Percentiles rank a stretch among this genome's conserved stretches.
Evolutionary conservation across 2,797 vertebrate genomes (phyloP).

Genomic region (Typhlichthys subterraneus): DNA sequence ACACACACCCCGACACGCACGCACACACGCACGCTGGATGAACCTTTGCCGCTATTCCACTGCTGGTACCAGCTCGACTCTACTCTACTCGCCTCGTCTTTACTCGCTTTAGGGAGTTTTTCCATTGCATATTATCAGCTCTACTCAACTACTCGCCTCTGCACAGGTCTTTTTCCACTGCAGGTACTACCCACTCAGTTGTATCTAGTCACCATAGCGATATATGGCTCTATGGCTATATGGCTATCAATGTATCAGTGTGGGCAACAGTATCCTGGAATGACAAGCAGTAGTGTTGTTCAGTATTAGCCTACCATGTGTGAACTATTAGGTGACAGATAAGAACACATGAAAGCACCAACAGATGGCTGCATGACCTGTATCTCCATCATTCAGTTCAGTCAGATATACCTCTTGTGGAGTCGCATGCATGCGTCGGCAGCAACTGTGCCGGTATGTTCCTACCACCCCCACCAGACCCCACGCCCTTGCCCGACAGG

Average conservation of each 20-base stretch:
- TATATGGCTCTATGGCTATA: too few species aligned
- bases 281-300: constrained; percentile 28
- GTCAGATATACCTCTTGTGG: constrained; percentile 14
- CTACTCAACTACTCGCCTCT: too few species aligned
- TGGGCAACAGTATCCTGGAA: constrained; percentile 33
- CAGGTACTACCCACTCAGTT: too few species aligned
- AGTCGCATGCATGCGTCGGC: constrained; percentile 6
- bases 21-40: constrained; percentile 23
- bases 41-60: constrained; percentile 22
- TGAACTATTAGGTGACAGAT: constrained; percentile 28
- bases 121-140: too few species aligned
- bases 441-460: constrained; percentile 1
- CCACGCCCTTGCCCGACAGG: not conserved
- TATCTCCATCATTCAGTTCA: constrained; percentile 2
- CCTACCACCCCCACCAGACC: too few species aligned
- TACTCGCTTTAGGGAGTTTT: too few species aligned
- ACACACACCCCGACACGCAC: not conserved
- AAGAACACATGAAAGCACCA: constrained; percentile 13
- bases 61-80: too few species aligned
- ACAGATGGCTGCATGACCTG: not conserved
- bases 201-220: too few species aligned
- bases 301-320: constrained; percentile 27
- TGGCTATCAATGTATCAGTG: not conserved
- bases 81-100: too few species aligned
- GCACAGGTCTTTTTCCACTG: too few species aligned